Conservation (phyloP, 1,140 invertebrate genomes). For the Drosophila bipectinata region DNA sequence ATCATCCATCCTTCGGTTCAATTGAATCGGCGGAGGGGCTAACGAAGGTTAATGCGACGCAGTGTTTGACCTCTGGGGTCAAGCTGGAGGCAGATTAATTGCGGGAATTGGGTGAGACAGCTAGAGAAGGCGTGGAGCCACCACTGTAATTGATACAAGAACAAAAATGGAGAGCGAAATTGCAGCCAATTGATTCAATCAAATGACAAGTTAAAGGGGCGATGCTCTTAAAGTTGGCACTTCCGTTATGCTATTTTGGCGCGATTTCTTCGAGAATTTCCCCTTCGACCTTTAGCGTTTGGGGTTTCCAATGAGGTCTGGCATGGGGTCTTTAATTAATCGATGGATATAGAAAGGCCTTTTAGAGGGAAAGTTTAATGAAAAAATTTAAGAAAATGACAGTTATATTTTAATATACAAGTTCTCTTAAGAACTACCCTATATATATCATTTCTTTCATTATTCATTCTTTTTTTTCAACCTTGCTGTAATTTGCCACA, state of each 20-base stretch:
- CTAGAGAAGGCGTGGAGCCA: slow-evolving; percentile 17
- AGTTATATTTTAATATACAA: background rate
- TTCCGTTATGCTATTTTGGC: slow-evolving; percentile 34
- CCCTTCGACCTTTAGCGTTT: background rate
- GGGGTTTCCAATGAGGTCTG: slow-evolving; percentile 26
- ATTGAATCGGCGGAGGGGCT: slow-evolving; percentile 63
- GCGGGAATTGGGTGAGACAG: slow-evolving; percentile 57
- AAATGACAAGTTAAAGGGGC: slow-evolving; percentile 35
- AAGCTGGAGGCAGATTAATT: slow-evolving; percentile 79
- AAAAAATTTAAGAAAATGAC: too few relatives aligned
- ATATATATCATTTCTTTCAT: background rate
- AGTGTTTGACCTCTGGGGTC: slow-evolving; percentile 76
- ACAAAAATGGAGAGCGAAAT: slow-evolving; percentile 41
- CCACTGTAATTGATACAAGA: slow-evolving; percentile 62
- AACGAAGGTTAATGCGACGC: slow-evolving; percentile 80
- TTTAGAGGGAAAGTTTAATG: too few relatives aligned
- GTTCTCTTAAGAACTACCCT: background rate
- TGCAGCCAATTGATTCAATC: slow-evolving; percentile 75
- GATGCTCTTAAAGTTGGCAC: slow-evolving; percentile 46
- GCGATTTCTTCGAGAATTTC: background rate
- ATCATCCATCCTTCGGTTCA: slow-evolving; percentile 33
- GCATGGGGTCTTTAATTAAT: too few relatives aligned
- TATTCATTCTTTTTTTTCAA: background rate
- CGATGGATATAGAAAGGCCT: too few relatives aligned
- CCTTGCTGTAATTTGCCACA: background rate